phyloP scores from a whole-genome alignment of 2,797 vertebrate species.

The Fundulus diaphanus region DNA sequence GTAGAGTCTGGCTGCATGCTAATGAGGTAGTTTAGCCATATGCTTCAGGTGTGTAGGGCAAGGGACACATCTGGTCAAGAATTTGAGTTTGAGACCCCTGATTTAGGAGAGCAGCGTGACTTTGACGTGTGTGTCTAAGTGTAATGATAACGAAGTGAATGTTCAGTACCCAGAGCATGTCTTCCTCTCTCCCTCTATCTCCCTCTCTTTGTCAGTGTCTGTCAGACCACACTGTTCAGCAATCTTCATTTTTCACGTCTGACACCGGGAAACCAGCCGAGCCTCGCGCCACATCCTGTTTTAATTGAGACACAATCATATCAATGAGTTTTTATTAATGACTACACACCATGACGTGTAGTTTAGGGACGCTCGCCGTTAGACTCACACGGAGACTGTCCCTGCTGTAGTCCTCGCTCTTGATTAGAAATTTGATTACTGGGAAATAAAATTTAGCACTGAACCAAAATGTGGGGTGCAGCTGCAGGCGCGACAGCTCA shows the following conservation, averaged over 20 bases:
- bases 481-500: conserved; percentile 8
- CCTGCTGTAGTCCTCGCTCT: neutral
- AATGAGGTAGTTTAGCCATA: too few species aligned
- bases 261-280: conserved; percentile 68
- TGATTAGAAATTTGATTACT: conserved; percentile 4
- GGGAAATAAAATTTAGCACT: neutral
- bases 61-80: too few species aligned
- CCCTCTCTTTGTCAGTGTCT: neutral
- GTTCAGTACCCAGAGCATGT: conserved; percentile 58
- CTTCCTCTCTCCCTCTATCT: neutral
- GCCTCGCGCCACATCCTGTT: conserved; percentile 48
- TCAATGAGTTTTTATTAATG: conserved; percentile 47
- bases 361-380: conserved; percentile 25
- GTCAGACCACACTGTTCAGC: conserved; percentile 48
- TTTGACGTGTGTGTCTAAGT: neutral
- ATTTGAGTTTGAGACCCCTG: too few species aligned
- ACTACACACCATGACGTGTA: conserved; percentile 1
- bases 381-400: neutral
- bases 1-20: too few species aligned
- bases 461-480: conserved; percentile 11
- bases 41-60: too few species aligned
- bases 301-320: conserved; percentile 70
- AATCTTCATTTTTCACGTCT: conserved; percentile 68
- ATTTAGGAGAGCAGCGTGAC: neutral
- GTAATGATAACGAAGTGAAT: neutral